These are phyloP conservation scores for Subacronicta megacephala DNA, from an alignment of 2,888 invertebrate genomes.

Conservation along the genomic window DNA sequence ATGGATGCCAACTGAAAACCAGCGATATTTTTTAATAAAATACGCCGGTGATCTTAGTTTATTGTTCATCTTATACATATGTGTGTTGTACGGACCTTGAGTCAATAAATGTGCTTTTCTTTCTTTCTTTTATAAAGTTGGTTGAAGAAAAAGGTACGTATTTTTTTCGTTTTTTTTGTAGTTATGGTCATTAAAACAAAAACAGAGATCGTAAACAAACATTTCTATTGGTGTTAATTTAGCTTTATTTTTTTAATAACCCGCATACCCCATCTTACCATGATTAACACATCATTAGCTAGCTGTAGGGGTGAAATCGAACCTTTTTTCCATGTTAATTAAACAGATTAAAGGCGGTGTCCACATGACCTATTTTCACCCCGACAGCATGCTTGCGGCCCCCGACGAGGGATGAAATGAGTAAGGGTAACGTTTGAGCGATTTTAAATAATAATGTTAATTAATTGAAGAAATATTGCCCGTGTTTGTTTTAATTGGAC, in stretches of 20 bases:
- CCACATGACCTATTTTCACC: conserved; percentile 86
- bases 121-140: too few species aligned
- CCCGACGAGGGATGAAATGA: conserved; percentile 52
- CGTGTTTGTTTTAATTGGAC: conserved; percentile 72
- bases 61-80: too few species aligned
- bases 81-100: too few species aligned
- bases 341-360: conserved; percentile 82
- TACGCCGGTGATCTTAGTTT: too few species aligned
- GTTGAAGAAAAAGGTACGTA: too few species aligned
- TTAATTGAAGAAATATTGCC: conserved; percentile 83
- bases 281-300: conserved; percentile 84
- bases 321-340: conserved; percentile 85
- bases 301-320: conserved; percentile 78
- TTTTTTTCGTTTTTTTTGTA: too few species aligned
- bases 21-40: too few species aligned
- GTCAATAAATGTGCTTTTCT: too few species aligned
- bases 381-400: conserved; percentile 71
- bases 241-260: conserved; percentile 20
- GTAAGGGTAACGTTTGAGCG: conserved; percentile 69
- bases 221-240: conserved; percentile 1
- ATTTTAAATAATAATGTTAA: conserved; percentile 84
- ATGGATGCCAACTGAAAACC: too few species aligned
- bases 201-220: not conserved
- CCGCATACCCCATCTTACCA: conserved; percentile 44
- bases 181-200: too few species aligned